Evolutionary conservation across 1,140 invertebrate genomes (phyloP).

Genomic region (Vollenhovia emeryi): DNA sequence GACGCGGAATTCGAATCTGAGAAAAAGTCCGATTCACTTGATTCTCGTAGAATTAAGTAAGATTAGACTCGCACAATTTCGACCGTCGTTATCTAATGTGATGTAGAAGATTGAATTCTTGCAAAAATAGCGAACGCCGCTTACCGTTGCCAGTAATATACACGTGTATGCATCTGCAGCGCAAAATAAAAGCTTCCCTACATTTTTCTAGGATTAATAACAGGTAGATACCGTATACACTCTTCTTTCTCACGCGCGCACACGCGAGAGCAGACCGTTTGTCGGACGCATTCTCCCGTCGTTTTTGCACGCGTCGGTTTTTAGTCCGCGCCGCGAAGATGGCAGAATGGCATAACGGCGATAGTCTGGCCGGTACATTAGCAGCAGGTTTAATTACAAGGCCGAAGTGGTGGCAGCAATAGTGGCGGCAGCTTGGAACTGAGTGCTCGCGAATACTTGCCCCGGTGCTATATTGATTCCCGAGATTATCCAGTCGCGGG

Average conservation of each 20-base stretch:
- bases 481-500: conserved; percentile 62
- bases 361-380: conserved; percentile 76
- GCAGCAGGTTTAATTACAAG: conserved; percentile 79
- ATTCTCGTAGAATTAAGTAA: background rate
- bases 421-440: conserved; percentile 68
- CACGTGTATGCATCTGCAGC: background rate
- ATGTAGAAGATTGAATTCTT: background rate
- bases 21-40: background rate
- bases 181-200: background rate
- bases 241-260: background rate
- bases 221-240: background rate
- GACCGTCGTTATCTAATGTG: background rate
- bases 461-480: conserved; percentile 73
- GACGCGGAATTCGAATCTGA: background rate
- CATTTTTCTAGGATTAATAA: conserved; percentile 37
- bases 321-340: conserved; percentile 42
- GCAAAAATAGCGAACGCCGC: background rate
- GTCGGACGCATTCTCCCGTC: conserved; percentile 27
- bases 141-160: background rate
- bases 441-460: conserved; percentile 75
- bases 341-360: conserved; percentile 68
- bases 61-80: background rate
- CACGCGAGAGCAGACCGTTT: background rate
- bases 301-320: conserved; percentile 46
- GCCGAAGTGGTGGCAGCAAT: conserved; percentile 65